Percentiles rank a stretch among this genome's conserved stretches.
phyloP scores from a whole-genome alignment of 2,888 invertebrate species.

The Dryobota labecula region DNA sequence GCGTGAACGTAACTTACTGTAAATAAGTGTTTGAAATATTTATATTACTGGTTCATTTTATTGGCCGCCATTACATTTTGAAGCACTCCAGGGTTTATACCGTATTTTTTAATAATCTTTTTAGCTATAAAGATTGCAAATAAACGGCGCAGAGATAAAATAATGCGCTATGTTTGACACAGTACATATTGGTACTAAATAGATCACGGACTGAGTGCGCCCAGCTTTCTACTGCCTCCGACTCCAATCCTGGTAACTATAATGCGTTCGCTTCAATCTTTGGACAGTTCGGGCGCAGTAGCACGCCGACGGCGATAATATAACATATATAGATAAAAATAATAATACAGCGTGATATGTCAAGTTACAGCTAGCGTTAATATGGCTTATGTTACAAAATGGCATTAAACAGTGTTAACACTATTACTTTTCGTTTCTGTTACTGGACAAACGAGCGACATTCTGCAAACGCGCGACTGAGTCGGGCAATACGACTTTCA shows the following conservation, averaged over 20 bases:
- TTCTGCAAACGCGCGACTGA: slow-evolving; percentile 57
- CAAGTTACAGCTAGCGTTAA: slow-evolving; percentile 76
- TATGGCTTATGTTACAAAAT: slow-evolving; percentile 70
- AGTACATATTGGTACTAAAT: slow-evolving; percentile 72
- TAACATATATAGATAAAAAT: slow-evolving; percentile 68
- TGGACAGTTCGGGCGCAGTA: slow-evolving; percentile 16
- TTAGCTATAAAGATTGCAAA: slow-evolving; percentile 63
- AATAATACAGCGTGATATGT: slow-evolving; percentile 82
- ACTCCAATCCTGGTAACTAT: not conserved
- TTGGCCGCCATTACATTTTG: slow-evolving; percentile 47
- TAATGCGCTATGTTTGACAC: slow-evolving; percentile 81
- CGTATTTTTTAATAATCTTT: not conserved
- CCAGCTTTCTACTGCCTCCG: slow-evolving; percentile 18
- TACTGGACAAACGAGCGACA: slow-evolving; percentile 73
- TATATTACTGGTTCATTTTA: slow-evolving; percentile 44
- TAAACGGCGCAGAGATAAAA: slow-evolving; percentile 62
- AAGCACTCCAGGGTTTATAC: slow-evolving; percentile 3
- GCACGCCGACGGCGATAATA: slow-evolving; percentile 30
- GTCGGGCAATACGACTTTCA: slow-evolving; percentile 52
- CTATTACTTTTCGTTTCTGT: slow-evolving; percentile 70
- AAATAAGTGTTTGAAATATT: slow-evolving; percentile 48
- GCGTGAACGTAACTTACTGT: slow-evolving; percentile 57
- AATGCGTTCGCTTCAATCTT: not conserved
- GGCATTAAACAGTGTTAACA: slow-evolving; percentile 75
- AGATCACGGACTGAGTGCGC: slow-evolving; percentile 57